Base-by-base conservation (phyloP, 2,888 invertebrate genomes). In the Lissocephala sabroskyi region DNA sequence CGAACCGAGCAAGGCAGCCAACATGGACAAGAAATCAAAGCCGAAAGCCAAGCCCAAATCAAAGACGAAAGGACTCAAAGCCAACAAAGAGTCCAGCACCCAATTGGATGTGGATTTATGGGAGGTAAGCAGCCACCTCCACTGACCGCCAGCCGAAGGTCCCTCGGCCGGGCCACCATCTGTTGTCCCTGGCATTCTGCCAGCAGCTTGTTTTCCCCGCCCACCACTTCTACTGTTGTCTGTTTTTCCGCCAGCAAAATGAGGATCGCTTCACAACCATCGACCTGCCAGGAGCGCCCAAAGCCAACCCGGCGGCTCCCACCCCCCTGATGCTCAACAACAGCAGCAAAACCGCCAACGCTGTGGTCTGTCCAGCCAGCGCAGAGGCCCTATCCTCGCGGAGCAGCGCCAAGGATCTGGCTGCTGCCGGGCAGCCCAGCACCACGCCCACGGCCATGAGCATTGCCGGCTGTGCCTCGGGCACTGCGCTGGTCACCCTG, bases 121-220 rank as follows among this genome's bases (percentile, higher is more conserved):
- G 83, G 84, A 84, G 76, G 84, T 84, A 56, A 79, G 81, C 65
- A 28, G 11, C 30, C n/a, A n/a, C n/a, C n/a, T n/a, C n/a, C n/a
- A n/a, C n/a, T n/a, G n/a, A n/a, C n/a, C n/a, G n/a, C n/a, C n/a
- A n/a, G n/a, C n/a, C n/a, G 43, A 19, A 7, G 17, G 28, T 26
- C 19, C 10, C n/a, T n/a, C n/a, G n/a, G n/a, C n/a, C 10, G 26
- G 41, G 28, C 0, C 35, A 41, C 30, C 18, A 32, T 36, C 36
- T 55, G 49, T 42, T 45, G 41, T 35, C 46, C 35, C 48, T 59
- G 68, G 56, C 74, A 43, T 45, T 13, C 23, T 47, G 58, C 49
- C 59, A 62, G 47, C n/a, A 18, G 14, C 16, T 14, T 35, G 35
- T 35, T 35, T 13, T 35, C n/a, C n/a, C n/a, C n/a, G n/a, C n/a